Evolutionary conservation across 2,113 vertebrate genomes (phyloP).

Genomic region (Neomonachus schauinslandi): DNA sequence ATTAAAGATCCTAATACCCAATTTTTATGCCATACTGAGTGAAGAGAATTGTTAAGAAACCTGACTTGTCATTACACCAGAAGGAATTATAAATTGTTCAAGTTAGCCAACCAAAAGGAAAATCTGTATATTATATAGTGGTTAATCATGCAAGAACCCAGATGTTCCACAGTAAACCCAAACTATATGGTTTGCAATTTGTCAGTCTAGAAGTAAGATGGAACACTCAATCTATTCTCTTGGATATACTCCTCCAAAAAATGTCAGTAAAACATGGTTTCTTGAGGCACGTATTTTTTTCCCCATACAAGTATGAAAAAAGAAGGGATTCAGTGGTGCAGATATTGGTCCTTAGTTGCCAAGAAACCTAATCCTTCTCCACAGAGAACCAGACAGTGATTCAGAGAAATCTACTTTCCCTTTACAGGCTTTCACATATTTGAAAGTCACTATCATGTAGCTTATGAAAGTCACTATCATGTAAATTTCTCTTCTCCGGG

Average conservation of each 20-base stretch:
- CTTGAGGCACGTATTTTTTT: background rate
- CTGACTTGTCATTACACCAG: slow-evolving; percentile 5
- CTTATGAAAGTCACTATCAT: too few relatives aligned
- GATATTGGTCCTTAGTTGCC: background rate
- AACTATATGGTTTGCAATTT: background rate
- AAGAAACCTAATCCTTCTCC: background rate
- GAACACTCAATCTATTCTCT: background rate
- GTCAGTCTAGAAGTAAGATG: background rate
- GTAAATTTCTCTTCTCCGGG: background rate
- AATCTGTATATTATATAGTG: background rate
- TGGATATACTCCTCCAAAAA: background rate
- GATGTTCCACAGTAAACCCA: background rate
- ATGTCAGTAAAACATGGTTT: background rate
- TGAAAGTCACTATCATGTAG: background rate
- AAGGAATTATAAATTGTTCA: slow-evolving; percentile 55
- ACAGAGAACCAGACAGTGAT: background rate
- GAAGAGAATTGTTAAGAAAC: slow-evolving; percentile 12
- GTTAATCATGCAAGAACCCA: background rate
- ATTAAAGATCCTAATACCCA: slow-evolving; percentile 12
- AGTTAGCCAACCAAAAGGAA: slow-evolving; percentile 13
- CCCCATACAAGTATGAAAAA: background rate
- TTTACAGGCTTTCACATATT: background rate
- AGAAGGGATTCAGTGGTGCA: background rate
- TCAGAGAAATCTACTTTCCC: background rate
- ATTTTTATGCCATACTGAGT: background rate